phyloP scores from a whole-genome alignment of 2,888 invertebrate species.

The Epiperipatus broadwayi region DNA sequence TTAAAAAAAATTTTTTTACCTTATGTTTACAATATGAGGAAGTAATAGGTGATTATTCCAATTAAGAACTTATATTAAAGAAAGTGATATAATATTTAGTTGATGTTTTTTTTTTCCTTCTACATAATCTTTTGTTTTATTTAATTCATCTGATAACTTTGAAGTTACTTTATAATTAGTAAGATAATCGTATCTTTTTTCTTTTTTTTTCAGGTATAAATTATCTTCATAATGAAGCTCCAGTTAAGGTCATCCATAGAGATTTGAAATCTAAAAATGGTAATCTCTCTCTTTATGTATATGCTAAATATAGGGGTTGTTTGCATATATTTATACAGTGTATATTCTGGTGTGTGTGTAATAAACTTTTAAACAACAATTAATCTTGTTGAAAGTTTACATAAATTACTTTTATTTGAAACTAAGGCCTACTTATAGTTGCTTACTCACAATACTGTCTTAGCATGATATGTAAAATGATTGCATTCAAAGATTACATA shows the following conservation, averaged over 20 bases:
- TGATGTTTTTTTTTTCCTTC: background rate
- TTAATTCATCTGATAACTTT: background rate
- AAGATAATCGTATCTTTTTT: constrained; percentile 23
- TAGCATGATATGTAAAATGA: no score
- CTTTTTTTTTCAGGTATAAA: constrained; percentile 25
- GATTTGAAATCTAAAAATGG: constrained; percentile 31
- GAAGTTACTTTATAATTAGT: background rate
- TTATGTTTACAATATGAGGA: no score
- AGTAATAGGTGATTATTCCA: no score
- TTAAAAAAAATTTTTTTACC: no score
- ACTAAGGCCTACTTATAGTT: no score
- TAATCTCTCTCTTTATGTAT: constrained; percentile 7
- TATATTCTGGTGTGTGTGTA: constrained; percentile 12
- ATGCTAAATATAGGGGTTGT: constrained; percentile 18
- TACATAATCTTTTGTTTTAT: background rate
- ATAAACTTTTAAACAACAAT: no score
- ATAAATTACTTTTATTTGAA: no score
- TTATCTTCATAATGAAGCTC: constrained; percentile 30
- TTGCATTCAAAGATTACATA: no score
- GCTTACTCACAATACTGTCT: no score
- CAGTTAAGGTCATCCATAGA: constrained; percentile 28
- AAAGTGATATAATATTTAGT: no score
- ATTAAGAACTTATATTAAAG: no score
- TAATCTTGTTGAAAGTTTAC: no score
- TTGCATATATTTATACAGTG: background rate